phyloP scores from a whole-genome alignment of 1,140 invertebrate genomes.

The Heliconius hermathena region DNA sequence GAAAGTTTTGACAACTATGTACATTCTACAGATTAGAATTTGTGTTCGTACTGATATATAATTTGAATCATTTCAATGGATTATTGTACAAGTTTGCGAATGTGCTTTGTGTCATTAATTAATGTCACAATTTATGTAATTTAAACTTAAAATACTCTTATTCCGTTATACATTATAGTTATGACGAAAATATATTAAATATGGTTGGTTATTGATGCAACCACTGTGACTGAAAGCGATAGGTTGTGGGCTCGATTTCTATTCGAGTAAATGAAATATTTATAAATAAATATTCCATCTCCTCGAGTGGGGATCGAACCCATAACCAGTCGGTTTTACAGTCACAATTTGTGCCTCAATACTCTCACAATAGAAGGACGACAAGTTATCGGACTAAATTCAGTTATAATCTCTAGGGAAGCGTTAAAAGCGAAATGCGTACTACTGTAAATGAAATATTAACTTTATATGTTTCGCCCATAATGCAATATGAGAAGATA shows the following conservation, averaged over 20 bases:
- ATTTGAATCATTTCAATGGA: slow-evolving; percentile 37
- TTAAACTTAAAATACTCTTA: not conserved
- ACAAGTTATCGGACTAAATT: slow-evolving; percentile 32
- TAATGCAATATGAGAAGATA: not conserved
- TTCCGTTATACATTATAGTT: too few relatives aligned
- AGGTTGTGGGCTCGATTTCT: too few relatives aligned
- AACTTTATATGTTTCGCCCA: slow-evolving; percentile 22
- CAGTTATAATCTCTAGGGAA: slow-evolving; percentile 35
- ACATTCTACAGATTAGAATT: slow-evolving; percentile 51
- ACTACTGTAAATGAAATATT: slow-evolving; percentile 23
- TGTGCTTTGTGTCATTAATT: slow-evolving; percentile 4
- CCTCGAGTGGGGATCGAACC: too few relatives aligned
- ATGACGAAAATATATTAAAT: too few relatives aligned
- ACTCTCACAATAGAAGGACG: slow-evolving; percentile 12
- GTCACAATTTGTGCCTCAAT: not conserved
- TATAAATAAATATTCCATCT: too few relatives aligned
- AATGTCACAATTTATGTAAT: not conserved
- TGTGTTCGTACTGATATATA: slow-evolving; percentile 47
- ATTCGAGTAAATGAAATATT: too few relatives aligned
- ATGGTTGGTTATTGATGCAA: too few relatives aligned
- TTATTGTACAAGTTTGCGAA: slow-evolving; percentile 17
- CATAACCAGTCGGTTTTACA: too few relatives aligned
- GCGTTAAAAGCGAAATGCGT: slow-evolving; percentile 34
- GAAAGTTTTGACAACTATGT: slow-evolving; percentile 58
- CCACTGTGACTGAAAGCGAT: too few relatives aligned